Percentiles rank a stretch among this genome's conserved stretches.
These are phyloP conservation scores for Hermaeophaga mercurialis DNA, from an alignment of 2,888 invertebrate genomes.

Conservation along the genomic window DNA sequence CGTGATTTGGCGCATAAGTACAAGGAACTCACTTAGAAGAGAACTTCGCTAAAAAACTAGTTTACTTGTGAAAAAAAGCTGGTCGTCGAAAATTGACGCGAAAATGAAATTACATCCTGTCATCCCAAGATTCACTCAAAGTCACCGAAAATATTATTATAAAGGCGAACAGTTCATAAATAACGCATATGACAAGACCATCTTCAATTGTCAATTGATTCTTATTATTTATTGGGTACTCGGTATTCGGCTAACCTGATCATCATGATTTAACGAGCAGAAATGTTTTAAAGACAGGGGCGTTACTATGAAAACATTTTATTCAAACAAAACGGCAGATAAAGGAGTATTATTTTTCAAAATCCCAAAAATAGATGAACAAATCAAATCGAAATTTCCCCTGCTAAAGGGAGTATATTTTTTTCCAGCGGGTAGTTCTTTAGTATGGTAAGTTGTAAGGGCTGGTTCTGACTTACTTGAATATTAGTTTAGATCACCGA, in stretches of 20 bases:
- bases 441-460: too few relatives aligned
- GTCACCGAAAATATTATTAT: constrained; percentile 25
- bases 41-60: not conserved
- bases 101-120: constrained; percentile 5
- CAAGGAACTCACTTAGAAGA: not conserved
- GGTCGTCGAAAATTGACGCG: constrained; percentile 8
- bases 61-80: not conserved
- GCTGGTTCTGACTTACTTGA: too few relatives aligned
- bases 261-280: constrained; percentile 34
- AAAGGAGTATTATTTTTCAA: too few relatives aligned
- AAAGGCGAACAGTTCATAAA: constrained; percentile 29
- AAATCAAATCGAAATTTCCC: too few relatives aligned
- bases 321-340: too few relatives aligned
- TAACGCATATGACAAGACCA: constrained; percentile 32
- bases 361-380: too few relatives aligned
- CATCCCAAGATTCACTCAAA: constrained; percentile 22
- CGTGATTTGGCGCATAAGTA: not conserved
- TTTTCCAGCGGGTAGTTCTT: too few relatives aligned
- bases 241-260: constrained; percentile 26
- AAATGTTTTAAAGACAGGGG: constrained; percentile 21
- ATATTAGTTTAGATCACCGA: too few relatives aligned
- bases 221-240: constrained; percentile 32
- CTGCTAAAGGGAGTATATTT: too few relatives aligned
- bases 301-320: too few relatives aligned
- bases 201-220: constrained; percentile 36